These are phyloP conservation scores for Microtus ochrogaster DNA, from an alignment of 2,113 vertebrate species.

Conservation along the genomic window DNA sequence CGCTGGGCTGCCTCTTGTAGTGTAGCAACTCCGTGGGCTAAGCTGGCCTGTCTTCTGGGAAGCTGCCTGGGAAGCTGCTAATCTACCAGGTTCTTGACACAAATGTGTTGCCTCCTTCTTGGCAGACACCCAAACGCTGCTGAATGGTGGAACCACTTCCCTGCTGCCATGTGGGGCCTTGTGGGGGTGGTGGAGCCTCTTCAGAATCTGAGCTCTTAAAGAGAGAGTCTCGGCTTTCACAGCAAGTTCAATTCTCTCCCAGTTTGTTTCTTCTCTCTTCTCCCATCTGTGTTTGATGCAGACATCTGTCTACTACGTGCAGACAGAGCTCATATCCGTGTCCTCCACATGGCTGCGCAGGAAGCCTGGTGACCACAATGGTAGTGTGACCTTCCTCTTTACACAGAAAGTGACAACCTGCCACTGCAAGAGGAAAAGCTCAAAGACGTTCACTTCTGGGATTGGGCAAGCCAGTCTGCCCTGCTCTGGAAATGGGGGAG, in stretches of 20 bases:
- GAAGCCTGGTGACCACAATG: not conserved
- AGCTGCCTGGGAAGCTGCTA: slow-evolving; percentile 25
- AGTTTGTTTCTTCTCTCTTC: not conserved
- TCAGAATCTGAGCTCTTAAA: not conserved
- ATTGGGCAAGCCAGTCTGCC: rapidly evolving
- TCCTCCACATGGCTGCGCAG: rapidly evolving
- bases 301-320: not conserved
- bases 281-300: not conserved
- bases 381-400: not conserved
- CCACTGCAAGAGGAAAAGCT: not conserved
- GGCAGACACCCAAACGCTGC: not conserved
- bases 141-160: not conserved
- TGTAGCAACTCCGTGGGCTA: rapidly evolving
- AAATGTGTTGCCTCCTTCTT: not conserved
- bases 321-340: not conserved
- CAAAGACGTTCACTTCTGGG: not conserved
- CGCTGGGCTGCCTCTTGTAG: rapidly evolving
- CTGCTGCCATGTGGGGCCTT: no score
- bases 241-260: not conserved
- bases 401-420: not conserved
- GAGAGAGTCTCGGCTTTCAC: not conserved
- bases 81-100: slow-evolving; percentile 42
- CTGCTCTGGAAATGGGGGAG: rapidly evolving
- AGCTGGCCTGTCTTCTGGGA: not conserved
- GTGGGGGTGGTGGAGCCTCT: not conserved